Conservation (phyloP, 2,797 vertebrate genomes). For the Geotrypetes seraphini region DNA sequence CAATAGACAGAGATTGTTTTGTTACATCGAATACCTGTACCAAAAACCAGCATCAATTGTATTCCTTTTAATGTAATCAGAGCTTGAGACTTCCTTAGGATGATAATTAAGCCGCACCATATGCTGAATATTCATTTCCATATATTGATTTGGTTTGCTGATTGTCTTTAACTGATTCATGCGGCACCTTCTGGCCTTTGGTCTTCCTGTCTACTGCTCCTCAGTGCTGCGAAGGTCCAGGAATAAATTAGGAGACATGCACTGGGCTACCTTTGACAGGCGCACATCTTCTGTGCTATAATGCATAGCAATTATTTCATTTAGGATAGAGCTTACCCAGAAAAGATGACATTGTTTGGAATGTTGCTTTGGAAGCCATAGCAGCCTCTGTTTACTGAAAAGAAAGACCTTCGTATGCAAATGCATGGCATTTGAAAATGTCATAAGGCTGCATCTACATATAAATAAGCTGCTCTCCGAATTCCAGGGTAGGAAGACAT, state of each 20-base stretch:
- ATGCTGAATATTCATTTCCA: slow-evolving; percentile 16
- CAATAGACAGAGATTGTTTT: slow-evolving; percentile 16
- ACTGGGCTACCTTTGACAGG: neutral
- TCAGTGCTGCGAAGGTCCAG: slow-evolving; percentile 10
- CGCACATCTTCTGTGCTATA: neutral
- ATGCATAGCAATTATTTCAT: slow-evolving; percentile 3
- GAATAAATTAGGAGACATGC: slow-evolving; percentile 10
- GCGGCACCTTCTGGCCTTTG: slow-evolving; percentile 11
- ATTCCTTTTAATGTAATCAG: slow-evolving; percentile 16
- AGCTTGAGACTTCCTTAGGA: slow-evolving; percentile 18
- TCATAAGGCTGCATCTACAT: slow-evolving; percentile 61
- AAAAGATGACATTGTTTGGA: slow-evolving; percentile 21
- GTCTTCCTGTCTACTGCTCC: slow-evolving; percentile 1
- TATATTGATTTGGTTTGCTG: slow-evolving; percentile 22
- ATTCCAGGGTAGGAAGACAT: slow-evolving; percentile 24
- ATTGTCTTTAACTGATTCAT: slow-evolving; percentile 19
- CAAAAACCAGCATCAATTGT: slow-evolving; percentile 23
- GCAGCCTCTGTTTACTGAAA: slow-evolving; percentile 47
- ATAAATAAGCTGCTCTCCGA: slow-evolving; percentile 52
- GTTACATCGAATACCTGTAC: slow-evolving; percentile 7
- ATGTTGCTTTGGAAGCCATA: slow-evolving; percentile 29
- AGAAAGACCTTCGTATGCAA: slow-evolving; percentile 58
- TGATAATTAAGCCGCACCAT: slow-evolving; percentile 15
- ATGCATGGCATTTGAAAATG: slow-evolving; percentile 70
- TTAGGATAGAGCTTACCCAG: slow-evolving; percentile 15